A percentile compares a stretch with the other conserved stretches of the same genome.
phyloP scores from a whole-genome alignment of 1,140 invertebrate species.

The Drosophila teissieri region DNA sequence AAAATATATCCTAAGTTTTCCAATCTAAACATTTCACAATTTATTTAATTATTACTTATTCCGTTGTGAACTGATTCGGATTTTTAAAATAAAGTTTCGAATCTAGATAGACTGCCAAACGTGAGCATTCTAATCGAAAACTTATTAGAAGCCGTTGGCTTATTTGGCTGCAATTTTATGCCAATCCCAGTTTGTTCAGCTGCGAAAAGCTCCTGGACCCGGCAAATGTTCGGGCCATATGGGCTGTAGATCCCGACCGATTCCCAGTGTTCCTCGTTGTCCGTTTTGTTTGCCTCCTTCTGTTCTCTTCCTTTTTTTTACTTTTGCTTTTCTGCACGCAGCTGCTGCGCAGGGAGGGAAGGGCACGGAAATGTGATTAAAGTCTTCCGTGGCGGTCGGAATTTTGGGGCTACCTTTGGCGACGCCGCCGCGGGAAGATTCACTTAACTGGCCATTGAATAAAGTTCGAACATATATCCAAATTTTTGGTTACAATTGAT shows the following conservation, averaged over 20 bases:
- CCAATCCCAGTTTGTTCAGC: not conserved
- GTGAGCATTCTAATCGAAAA: too few species aligned
- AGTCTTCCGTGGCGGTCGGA: conserved; percentile 8
- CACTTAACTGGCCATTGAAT: conserved; percentile 4
- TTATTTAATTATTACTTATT: too few species aligned
- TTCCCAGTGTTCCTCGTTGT: conserved; percentile 10
- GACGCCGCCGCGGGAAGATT: not conserved
- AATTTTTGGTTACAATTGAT: conserved; percentile 23
- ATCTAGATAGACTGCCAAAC: too few species aligned
- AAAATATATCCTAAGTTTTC: too few species aligned
- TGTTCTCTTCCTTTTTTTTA: conserved; percentile 3
- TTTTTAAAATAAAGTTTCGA: too few species aligned
- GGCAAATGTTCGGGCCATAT: conserved; percentile 37
- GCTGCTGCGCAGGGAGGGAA: conserved; percentile 34
- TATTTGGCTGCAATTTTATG: not conserved
- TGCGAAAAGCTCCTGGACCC: not conserved
- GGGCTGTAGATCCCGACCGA: conserved; percentile 21
- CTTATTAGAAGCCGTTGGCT: too few species aligned
- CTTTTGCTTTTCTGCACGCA: conserved; percentile 34
- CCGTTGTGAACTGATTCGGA: too few species aligned
- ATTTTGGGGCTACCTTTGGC: not conserved
- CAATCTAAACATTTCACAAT: too few species aligned
- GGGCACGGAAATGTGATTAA: conserved; percentile 32
- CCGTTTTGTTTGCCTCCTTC: conserved; percentile 28
- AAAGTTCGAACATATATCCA: not conserved